Conservation (phyloP, 1,140 invertebrate species). For the Vollenhovia emeryi region DNA sequence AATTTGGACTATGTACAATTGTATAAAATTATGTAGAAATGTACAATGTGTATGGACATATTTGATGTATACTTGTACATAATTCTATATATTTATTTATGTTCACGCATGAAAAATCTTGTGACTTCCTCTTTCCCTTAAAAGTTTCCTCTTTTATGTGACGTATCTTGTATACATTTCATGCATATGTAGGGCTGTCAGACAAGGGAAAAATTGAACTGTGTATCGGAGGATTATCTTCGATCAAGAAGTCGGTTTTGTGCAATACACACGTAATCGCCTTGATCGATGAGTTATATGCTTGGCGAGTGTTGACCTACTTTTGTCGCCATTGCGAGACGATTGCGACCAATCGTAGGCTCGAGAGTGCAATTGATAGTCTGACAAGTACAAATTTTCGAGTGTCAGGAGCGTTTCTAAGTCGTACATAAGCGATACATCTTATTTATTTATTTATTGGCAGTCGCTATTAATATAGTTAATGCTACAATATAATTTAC, state of each 20-base stretch:
- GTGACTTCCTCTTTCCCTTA: too few species aligned
- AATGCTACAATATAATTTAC: not conserved
- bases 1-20: too few species aligned
- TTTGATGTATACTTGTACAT: too few species aligned
- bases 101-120: too few species aligned
- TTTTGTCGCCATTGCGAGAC: constrained; percentile 9
- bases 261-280: not conserved
- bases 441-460: not conserved
- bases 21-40: too few species aligned
- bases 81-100: too few species aligned
- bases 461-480: not conserved
- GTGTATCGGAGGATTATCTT: not conserved
- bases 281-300: not conserved
- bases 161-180: not conserved
- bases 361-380: not conserved
- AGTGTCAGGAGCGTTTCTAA: too few species aligned
- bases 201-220: not conserved
- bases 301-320: not conserved
- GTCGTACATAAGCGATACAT: not conserved
- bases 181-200: not conserved
- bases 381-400: not conserved
- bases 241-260: not conserved
- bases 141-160: not conserved
- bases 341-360: not conserved
- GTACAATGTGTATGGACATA: too few species aligned